Evolutionary conservation across 1,140 invertebrate genomes (phyloP).

Genomic region (Protaetia brevitarsis): DNA sequence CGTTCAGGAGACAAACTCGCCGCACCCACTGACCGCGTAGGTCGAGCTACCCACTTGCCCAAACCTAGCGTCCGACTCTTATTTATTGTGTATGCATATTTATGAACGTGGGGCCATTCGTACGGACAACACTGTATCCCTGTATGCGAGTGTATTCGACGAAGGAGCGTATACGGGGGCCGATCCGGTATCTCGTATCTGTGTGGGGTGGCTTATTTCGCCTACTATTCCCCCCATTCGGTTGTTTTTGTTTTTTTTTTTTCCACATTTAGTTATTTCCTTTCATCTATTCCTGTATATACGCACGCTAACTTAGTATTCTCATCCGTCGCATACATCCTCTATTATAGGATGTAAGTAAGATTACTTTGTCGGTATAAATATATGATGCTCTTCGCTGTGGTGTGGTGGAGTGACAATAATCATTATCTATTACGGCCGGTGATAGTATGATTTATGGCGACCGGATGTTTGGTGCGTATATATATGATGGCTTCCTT

Average conservation of each 20-base stretch:
- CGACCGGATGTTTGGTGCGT: neutral
- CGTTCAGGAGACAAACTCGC: constrained; percentile 23
- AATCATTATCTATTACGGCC: constrained; percentile 12
- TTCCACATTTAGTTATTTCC: no score
- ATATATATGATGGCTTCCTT: neutral
- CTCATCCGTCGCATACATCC: no score
- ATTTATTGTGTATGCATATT: constrained; percentile 40
- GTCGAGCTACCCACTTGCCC: constrained; percentile 37
- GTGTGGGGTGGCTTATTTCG: constrained; percentile 22
- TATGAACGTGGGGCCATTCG: constrained; percentile 38
- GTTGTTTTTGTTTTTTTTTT: no score
- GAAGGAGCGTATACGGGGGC: neutral
- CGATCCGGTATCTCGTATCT: neutral
- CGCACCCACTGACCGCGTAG: constrained; percentile 39
- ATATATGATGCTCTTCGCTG: neutral
- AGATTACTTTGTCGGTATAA: neutral
- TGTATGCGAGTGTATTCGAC: neutral
- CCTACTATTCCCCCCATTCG: constrained; percentile 4
- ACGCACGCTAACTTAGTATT: no score
- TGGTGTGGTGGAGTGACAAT: neutral
- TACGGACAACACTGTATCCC: neutral
- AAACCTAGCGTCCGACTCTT: constrained; percentile 33
- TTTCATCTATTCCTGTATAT: no score
- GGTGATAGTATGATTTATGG: constrained; percentile 8
- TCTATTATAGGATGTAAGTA: no score